A percentile compares a stretch with the other conserved stretches of the same genome.
Evolutionary conservation across 2,888 invertebrate species (phyloP).

Genomic region (Blomia tropicalis): DNA sequence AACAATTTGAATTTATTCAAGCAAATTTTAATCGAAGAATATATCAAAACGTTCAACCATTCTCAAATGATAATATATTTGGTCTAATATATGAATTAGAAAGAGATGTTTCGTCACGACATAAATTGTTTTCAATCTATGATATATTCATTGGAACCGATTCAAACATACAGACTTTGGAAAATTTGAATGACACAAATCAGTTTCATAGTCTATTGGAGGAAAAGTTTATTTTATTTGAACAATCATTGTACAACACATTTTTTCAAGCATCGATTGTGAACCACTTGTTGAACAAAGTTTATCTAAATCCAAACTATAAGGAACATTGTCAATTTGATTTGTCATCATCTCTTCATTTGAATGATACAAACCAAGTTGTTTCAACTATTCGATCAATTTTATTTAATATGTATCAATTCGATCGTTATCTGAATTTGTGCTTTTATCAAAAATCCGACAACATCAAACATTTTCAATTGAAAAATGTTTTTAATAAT

Average conservation of each 20-base stretch:
- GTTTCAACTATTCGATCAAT: neutral
- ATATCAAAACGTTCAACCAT: neutral
- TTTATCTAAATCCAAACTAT: neutral
- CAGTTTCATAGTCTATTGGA: neutral
- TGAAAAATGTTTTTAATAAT: neutral
- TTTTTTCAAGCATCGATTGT: neutral
- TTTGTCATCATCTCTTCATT: neutral
- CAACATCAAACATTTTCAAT: neutral
- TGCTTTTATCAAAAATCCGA: slow-evolving; percentile 3
- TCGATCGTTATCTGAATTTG: neutral
- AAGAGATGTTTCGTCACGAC: neutral
- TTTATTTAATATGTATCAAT: neutral
- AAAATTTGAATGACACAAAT: neutral
- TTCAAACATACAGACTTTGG: neutral
- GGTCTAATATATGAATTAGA: neutral
- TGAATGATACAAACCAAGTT: too few species aligned
- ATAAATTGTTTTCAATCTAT: neutral
- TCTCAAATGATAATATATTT: neutral
- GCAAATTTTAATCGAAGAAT: neutral
- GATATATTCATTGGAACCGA: neutral
- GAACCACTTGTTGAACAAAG: neutral
- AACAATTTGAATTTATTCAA: slow-evolving; percentile 3
- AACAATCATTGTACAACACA: neutral
- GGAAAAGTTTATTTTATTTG: neutral
- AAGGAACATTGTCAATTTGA: neutral